Percentiles rank a stretch among this genome's conserved stretches.
These are phyloP conservation scores for Leptocoma aspasia DNA, from an alignment of 2,113 vertebrate species.

Conservation along the genomic window DNA sequence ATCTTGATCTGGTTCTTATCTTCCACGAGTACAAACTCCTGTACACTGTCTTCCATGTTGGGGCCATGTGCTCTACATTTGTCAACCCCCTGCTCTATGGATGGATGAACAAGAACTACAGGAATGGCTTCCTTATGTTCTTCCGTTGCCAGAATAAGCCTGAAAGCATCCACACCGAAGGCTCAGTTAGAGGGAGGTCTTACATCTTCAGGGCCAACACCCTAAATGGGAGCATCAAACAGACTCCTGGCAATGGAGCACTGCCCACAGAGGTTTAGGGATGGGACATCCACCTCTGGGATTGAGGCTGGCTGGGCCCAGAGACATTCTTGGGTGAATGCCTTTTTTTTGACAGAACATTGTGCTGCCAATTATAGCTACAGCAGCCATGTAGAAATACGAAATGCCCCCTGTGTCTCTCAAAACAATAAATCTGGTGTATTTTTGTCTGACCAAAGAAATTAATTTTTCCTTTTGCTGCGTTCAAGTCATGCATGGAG, in stretches of 20 bases:
- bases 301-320: background rate
- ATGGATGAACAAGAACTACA: constrained; percentile 96
- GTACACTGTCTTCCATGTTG: constrained; percentile 87
- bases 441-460: constrained; percentile 15
- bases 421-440: constrained; percentile 28
- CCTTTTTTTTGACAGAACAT: background rate
- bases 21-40: constrained; percentile 90
- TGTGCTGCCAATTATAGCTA: background rate
- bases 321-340: background rate
- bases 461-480: background rate
- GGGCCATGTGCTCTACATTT: constrained; percentile 92
- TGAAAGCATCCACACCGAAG: constrained; percentile 80
- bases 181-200: constrained; percentile 82
- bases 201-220: constrained; percentile 71
- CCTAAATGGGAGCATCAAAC: constrained; percentile 72
- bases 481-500: background rate
- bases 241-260: constrained; percentile 67
- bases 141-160: constrained; percentile 87
- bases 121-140: constrained; percentile 89
- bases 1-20: constrained; percentile 84
- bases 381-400: background rate
- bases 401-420: constrained; percentile 18
- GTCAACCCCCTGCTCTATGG: constrained; percentile 89
- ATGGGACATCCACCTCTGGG: background rate
- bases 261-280: constrained; percentile 82